Percentiles rank a stretch among this genome's conserved stretches.
Evolutionary conservation across 1,140 invertebrate genomes (phyloP).

Genomic region (Orussus abietinus): DNA sequence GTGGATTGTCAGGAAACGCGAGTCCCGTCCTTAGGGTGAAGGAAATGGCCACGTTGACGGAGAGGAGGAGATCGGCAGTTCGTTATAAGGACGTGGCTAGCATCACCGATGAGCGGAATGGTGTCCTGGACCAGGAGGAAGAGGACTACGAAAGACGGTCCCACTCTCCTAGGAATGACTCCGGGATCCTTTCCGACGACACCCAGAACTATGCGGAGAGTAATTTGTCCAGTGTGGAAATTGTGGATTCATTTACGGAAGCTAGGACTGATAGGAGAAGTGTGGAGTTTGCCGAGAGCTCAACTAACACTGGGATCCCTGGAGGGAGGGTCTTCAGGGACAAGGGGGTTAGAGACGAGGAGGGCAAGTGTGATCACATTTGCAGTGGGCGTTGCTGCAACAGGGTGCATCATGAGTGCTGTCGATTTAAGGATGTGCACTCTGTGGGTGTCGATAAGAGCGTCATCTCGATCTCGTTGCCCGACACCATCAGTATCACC

Average conservation of each 20-base stretch:
- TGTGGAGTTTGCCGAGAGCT: conserved; percentile 24
- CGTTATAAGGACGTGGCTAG: conserved; percentile 31
- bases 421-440: too few relatives aligned
- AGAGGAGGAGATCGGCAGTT: conserved; percentile 24
- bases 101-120: conserved; percentile 23
- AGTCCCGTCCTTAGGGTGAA: conserved; percentile 35
- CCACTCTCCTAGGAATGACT: conserved; percentile 28
- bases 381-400: neutral
- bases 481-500: conserved; percentile 40
- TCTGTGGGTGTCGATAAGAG: conserved; percentile 35
- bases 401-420: neutral
- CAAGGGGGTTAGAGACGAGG: neutral
- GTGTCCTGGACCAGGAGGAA: neutral
- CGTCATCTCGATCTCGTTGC: conserved; percentile 38
- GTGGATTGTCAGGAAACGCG: conserved; percentile 9
- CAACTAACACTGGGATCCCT: conserved; percentile 26
- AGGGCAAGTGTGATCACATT: neutral
- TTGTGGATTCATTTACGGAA: conserved; percentile 19
- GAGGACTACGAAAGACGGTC: conserved; percentile 19
- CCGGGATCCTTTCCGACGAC: conserved; percentile 34
- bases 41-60: conserved; percentile 39
- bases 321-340: neutral
- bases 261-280: conserved; percentile 9
- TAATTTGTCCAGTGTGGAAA: conserved; percentile 24
- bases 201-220: conserved; percentile 30